These are phyloP conservation scores for Hemiprocne comata DNA, from an alignment of 2,113 vertebrate genomes.

Conservation along the genomic window DNA sequence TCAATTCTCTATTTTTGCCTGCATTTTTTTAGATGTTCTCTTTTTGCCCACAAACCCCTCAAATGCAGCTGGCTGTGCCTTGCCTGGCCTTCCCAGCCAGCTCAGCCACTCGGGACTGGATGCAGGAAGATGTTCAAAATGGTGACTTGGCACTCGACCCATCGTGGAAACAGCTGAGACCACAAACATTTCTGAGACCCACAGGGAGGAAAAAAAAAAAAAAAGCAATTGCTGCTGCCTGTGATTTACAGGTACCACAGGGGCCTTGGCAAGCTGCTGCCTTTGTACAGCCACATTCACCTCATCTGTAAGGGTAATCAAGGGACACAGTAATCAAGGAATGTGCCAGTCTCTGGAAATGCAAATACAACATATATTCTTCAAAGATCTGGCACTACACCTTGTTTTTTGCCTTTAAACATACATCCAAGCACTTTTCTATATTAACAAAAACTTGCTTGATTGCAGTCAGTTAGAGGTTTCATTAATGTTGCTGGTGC, in stretches of 20 bases:
- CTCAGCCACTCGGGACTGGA: background rate
- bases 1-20: background rate
- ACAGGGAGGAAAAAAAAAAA: background rate
- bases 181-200: background rate
- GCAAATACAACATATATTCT: background rate
- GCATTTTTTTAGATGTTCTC: background rate
- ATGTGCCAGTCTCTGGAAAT: background rate
- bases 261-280: background rate
- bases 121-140: background rate
- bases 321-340: background rate
- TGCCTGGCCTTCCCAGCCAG: background rate
- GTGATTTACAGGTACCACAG: background rate
- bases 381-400: background rate
- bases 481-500: constrained; percentile 11
- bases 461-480: background rate
- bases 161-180: constrained; percentile 6
- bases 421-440: background rate
- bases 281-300: background rate
- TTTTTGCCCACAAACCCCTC: accelerated
- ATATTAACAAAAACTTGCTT: background rate
- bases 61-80: background rate
- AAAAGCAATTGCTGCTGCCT: background rate
- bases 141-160: background rate
- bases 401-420: background rate
- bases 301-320: background rate